Percentiles rank a stretch among this genome's conserved stretches.
These are phyloP conservation scores for Pseudoips prasinana DNA, from an alignment of 2,888 invertebrate genomes.

Conservation along the genomic window DNA sequence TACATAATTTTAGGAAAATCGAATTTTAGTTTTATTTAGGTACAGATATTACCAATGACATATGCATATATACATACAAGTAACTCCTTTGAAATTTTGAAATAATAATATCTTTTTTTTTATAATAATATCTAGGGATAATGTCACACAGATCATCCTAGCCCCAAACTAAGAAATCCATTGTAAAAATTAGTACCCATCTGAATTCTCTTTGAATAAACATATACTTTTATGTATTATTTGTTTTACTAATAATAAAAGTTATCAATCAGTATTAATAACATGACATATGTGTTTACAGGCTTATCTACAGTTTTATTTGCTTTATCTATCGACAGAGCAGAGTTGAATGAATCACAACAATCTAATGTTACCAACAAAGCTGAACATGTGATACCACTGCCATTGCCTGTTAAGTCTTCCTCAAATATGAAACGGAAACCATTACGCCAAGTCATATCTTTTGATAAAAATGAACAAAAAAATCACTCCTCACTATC, in stretches of 20 bases:
- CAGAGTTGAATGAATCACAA: constrained; percentile 86
- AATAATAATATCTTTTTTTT: no score
- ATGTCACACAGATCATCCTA: no score
- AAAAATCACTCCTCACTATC: constrained; percentile 29
- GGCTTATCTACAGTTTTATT: constrained; percentile 95
- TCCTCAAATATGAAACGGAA: constrained; percentile 63
- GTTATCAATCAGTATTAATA: constrained; percentile 6
- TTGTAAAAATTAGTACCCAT: no score
- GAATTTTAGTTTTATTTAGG: no score
- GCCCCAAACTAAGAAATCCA: no score
- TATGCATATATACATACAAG: no score
- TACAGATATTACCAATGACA: no score
- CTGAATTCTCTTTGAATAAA: no score
- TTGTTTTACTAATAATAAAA: constrained; percentile 4
- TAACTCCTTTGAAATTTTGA: no score
- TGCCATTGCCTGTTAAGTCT: constrained; percentile 83
- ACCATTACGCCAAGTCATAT: constrained; percentile 74
- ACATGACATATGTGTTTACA: constrained; percentile 53
- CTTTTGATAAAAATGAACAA: constrained; percentile 71
- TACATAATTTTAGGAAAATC: no score
- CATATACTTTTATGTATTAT: no score
- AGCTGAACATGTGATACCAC: constrained; percentile 87
- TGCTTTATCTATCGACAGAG: constrained; percentile 94
- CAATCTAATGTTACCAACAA: constrained; percentile 69
- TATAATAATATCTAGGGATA: no score